These are phyloP conservation scores for Albula glossodonta DNA, from an alignment of 2,113 vertebrate genomes.

Conservation along the genomic window DNA sequence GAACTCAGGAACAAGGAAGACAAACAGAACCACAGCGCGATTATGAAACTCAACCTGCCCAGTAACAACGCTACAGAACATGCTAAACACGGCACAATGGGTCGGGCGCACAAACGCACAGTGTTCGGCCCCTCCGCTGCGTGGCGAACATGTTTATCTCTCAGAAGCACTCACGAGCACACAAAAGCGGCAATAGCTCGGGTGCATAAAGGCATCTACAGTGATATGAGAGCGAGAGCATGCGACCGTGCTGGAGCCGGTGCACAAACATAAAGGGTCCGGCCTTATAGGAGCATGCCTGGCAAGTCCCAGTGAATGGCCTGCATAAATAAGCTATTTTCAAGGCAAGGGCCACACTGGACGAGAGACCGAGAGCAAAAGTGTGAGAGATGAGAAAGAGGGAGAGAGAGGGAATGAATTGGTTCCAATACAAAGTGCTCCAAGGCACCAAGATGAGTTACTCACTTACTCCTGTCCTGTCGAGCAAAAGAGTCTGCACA, in stretches of 20 bases:
- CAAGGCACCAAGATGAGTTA: neutral
- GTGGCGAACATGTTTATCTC: neutral
- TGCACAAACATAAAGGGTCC: neutral
- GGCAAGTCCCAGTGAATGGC: neutral
- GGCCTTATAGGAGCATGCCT: neutral
- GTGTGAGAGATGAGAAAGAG: no score
- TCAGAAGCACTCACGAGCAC: neutral
- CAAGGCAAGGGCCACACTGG: neutral
- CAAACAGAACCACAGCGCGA: neutral
- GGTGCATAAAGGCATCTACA: neutral
- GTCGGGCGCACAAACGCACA: neutral
- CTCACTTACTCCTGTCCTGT: neutral
- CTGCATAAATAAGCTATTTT: neutral
- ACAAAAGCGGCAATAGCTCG: neutral
- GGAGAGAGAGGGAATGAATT: no score
- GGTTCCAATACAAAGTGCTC: neutral
- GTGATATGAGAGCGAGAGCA: neutral
- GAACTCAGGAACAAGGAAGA: neutral
- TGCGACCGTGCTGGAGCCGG: neutral
- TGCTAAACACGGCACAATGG: neutral
- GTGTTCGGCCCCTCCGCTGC: neutral
- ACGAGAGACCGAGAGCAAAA: neutral
- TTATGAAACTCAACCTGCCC: neutral
- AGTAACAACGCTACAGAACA: neutral
- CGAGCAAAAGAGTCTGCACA: neutral